Evolutionary conservation across 2,113 vertebrate genomes (phyloP).

Genomic region (Tichodroma muraria): DNA sequence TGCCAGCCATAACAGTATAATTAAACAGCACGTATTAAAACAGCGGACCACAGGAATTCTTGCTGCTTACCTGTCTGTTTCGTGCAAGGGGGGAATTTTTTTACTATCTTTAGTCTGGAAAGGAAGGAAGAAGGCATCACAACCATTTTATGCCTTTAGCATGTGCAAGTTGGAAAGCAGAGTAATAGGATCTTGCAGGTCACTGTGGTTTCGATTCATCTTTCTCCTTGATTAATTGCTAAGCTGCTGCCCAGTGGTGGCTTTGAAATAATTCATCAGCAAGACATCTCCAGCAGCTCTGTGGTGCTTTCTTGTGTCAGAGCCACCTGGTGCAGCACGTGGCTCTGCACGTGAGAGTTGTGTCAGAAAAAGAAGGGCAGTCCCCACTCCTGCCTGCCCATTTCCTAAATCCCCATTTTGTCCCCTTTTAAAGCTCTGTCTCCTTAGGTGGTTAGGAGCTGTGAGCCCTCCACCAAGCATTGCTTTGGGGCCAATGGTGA

Average conservation of each 20-base stretch:
- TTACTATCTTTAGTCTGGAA: background rate
- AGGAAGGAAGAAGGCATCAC: slow-evolving; percentile 15
- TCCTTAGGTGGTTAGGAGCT: background rate
- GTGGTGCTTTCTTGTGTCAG: background rate
- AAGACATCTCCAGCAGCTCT: background rate
- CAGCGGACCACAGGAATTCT: background rate
- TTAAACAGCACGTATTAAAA: background rate
- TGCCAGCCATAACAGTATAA: slow-evolving; percentile 10
- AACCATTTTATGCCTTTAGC: background rate
- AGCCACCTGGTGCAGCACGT: background rate
- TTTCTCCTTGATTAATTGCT: slow-evolving; percentile 31
- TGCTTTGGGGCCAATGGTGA: background rate
- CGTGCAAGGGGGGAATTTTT: background rate
- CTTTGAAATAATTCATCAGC: background rate
- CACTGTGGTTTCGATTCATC: background rate
- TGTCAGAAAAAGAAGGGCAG: background rate
- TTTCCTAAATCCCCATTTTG: background rate
- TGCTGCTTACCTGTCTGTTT: background rate
- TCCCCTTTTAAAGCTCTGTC: background rate
- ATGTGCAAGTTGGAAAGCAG: background rate
- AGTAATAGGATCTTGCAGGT: background rate
- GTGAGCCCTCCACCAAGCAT: background rate
- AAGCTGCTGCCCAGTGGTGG: background rate
- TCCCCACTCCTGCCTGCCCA: background rate
- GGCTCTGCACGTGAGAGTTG: background rate